These are phyloP conservation scores for Anolis carolinensis DNA, from an alignment of 2,113 vertebrate genomes.

Conservation along the genomic window DNA sequence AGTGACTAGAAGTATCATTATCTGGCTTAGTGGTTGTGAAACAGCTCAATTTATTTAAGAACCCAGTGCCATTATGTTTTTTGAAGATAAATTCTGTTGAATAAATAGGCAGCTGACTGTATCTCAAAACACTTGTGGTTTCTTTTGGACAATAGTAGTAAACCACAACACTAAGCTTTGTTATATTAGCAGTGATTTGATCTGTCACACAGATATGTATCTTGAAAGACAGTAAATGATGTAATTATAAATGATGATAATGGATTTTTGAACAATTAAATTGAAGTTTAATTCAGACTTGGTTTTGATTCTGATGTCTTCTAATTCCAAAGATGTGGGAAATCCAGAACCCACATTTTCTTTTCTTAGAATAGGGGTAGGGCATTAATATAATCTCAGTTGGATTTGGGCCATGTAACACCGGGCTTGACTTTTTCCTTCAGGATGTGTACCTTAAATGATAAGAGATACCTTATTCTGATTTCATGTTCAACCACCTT, in stretches of 20 bases:
- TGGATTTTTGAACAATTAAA: background rate
- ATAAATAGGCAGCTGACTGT: constrained; percentile 29
- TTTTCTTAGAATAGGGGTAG: constrained; percentile 18
- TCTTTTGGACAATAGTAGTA: constrained; percentile 60
- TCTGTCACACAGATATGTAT: accelerated
- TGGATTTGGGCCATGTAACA: background rate
- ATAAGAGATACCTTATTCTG: background rate
- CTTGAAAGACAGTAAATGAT: accelerated
- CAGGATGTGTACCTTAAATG: no score
- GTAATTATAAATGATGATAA: background rate
- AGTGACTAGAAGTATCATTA: background rate
- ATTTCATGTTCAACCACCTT: background rate
- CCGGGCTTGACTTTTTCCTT: background rate
- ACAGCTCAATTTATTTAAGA: constrained; percentile 43
- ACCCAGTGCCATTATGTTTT: constrained; percentile 44
- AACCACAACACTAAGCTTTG: constrained; percentile 63
- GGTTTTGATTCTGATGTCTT: background rate
- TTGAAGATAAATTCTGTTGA: constrained; percentile 51
- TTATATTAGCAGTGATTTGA: constrained; percentile 48
- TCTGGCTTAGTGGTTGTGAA: constrained; percentile 60
- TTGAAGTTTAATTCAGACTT: background rate
- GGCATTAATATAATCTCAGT: background rate
- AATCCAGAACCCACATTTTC: background rate
- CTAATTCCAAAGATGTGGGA: background rate
- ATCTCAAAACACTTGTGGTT: constrained; percentile 68